Base-by-base conservation (phyloP, 2,888 invertebrate species). In the Hyles lineata region DNA sequence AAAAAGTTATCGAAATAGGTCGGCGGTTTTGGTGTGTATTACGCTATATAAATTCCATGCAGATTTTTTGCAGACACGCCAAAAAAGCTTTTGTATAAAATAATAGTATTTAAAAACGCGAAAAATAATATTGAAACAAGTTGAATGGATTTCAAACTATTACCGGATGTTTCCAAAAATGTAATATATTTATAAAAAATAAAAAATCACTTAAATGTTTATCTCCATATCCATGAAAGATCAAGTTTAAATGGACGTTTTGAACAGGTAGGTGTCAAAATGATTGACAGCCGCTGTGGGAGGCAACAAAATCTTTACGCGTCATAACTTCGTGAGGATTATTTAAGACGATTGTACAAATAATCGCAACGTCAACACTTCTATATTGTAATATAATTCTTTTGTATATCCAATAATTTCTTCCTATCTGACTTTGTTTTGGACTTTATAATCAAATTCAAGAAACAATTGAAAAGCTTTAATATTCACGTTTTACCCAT, bases 201-300 rank as follows among this genome's bases (percentile, higher is more conserved):
- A 35, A 35, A n/a, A n/a, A n/a, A n/a, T n/a, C 43, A 7, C 21
- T 15, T 23, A 7, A 63, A 32, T 15, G 21, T 23, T 15, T 73
- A 75, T 74, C 73, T 74, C 70, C 73, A 71, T 72, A 73, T 73
- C 43, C 74, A 74, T 74, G 76, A 79, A 79, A 83, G 84, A 80
- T 80, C 83, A 80, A 60, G 73, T 76, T 76, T 76, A 73, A 74
- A 73, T 84, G 81, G 83, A 73, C 75, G 74, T 4, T 17, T 75
- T 71, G 75, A 75, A 82, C 81, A 71, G 79, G 82, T 81, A 82
- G 79, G 85, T 83, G 86, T 84, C 82, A 84, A 77, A 74, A 73
- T 85, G 85, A 86, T 83, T 85, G 84, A 87, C 79, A 77, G 80
- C 75, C 75, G 55, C 74, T 75, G 83, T 67, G 67, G 50, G 23